phyloP scores from a whole-genome alignment of 2,888 invertebrate species.

The Napeogenes inachia region DNA sequence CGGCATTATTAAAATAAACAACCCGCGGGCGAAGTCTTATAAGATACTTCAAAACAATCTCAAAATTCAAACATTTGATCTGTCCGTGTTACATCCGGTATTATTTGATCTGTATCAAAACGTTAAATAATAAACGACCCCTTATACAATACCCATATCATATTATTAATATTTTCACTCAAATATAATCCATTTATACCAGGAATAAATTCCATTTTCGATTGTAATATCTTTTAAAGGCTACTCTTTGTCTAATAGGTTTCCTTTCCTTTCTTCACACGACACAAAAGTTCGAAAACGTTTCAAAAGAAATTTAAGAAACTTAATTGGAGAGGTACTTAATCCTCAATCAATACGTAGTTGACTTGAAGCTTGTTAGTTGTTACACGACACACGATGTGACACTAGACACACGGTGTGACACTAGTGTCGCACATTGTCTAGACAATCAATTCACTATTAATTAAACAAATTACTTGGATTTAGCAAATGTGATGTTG shows the following conservation, averaged over 20 bases:
- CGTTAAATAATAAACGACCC: constrained; percentile 2
- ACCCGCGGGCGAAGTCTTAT: neutral
- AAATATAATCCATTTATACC: neutral
- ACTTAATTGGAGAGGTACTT: neutral
- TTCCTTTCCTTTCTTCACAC: constrained; percentile 4
- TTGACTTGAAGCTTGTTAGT: too few relatives aligned
- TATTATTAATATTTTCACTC: neutral
- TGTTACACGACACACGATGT: too few relatives aligned
- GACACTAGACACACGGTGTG: too few relatives aligned
- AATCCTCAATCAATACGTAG: neutral
- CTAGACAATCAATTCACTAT: neutral
- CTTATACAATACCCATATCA: neutral
- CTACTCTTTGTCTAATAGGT: constrained; percentile 8
- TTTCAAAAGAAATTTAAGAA: constrained; percentile 1
- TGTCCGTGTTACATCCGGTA: neutral
- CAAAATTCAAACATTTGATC: neutral
- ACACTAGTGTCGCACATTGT: too few relatives aligned
- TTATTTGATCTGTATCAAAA: neutral
- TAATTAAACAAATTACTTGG: neutral
- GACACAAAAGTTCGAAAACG: constrained; percentile 2
- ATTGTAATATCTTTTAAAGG: neutral
- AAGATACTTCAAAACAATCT: neutral
- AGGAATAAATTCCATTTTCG: neutral
- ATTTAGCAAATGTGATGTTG: neutral
- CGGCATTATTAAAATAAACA: neutral